Evolutionary conservation across 2,113 vertebrate species (phyloP).

Genomic region (Puma concolor): DNA sequence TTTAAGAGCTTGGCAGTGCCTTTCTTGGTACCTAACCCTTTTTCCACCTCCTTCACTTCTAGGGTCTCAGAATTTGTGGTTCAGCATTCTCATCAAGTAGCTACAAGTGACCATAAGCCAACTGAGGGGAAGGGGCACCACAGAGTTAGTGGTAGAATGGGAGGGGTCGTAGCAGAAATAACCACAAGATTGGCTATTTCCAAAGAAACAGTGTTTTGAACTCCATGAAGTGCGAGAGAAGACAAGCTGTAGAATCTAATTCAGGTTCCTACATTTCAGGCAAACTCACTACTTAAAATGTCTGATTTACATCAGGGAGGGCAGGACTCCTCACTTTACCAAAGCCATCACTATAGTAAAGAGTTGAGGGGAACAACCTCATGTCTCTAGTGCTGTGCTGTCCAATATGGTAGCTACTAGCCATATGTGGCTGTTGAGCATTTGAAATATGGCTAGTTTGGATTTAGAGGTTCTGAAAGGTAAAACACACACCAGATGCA

Average conservation of each 20-base stretch:
- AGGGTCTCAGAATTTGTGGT: conserved; percentile 17
- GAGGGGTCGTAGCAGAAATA: neutral
- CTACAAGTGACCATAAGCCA: neutral
- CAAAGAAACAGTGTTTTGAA: conserved; percentile 47
- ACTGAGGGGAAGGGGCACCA: neutral
- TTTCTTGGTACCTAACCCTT: neutral
- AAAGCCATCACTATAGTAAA: conserved; percentile 31
- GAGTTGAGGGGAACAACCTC: neutral
- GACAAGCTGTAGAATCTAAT: neutral
- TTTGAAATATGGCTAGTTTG: conserved; percentile 47
- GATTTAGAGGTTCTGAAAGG: neutral
- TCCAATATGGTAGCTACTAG: neutral
- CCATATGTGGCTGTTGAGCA: neutral
- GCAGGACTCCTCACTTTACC: neutral
- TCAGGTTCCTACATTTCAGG: neutral
- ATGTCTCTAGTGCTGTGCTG: neutral
- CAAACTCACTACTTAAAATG: conserved; percentile 5
- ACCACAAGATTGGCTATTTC: neutral
- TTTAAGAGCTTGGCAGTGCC: neutral
- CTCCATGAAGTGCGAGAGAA: neutral
- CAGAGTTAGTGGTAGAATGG: neutral
- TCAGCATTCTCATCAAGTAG: conserved; percentile 31
- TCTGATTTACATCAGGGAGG: neutral
- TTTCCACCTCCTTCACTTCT: neutral
- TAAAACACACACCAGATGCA: conserved; percentile 40